Percentiles rank a stretch among this genome's conserved stretches.
Evolutionary conservation across 2,797 vertebrate species (phyloP).

Genomic region (Danionella dracula): DNA sequence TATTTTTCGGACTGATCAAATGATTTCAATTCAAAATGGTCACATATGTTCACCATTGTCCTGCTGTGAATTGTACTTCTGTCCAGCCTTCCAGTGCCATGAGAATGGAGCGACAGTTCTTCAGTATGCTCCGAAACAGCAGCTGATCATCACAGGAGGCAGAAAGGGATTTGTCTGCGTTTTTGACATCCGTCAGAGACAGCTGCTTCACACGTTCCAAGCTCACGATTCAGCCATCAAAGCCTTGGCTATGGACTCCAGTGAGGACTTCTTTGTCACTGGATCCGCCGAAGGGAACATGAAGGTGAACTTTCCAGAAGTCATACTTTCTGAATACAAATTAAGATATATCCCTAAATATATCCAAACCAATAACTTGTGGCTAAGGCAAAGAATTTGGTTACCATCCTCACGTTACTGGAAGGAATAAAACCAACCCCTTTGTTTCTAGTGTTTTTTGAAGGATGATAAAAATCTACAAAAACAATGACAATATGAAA

Average conservation of each 20-base stretch:
- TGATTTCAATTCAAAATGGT: too few relatives aligned
- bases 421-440: too few relatives aligned
- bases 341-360: too few relatives aligned
- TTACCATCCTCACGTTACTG: too few relatives aligned
- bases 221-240: constrained; percentile 95
- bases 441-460: too few relatives aligned
- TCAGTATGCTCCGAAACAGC: constrained; percentile 91
- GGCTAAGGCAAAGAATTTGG: too few relatives aligned
- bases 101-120: constrained; percentile 95
- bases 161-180: constrained; percentile 88
- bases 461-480: too few relatives aligned
- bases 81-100: constrained; percentile 88
- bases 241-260: constrained; percentile 85
- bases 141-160: constrained; percentile 90
- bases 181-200: constrained; percentile 95
- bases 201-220: constrained; percentile 91
- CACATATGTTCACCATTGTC: too few relatives aligned
- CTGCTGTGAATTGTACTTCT: neutral
- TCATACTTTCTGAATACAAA: too few relatives aligned
- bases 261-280: constrained; percentile 91
- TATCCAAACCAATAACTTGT: too few relatives aligned
- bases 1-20: too few relatives aligned
- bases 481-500: too few relatives aligned
- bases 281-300: constrained; percentile 97
- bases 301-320: constrained; percentile 73